Base-by-base conservation (phyloP, 2,888 invertebrate species). In the Limnephilus auricula region DNA sequence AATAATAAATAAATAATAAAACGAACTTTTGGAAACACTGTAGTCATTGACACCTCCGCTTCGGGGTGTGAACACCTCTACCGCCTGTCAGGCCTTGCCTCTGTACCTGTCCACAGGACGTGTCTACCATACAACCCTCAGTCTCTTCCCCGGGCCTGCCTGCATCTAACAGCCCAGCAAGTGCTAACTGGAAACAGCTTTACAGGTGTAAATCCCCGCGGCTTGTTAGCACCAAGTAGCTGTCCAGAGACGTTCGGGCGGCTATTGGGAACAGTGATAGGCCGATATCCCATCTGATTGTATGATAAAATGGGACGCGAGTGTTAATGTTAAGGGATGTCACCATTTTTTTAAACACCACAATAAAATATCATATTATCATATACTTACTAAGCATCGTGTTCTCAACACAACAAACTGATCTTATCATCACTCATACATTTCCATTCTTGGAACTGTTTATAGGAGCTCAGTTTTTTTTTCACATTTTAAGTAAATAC, bases 191-290 rank as follows among this genome's bases (percentile, higher is more conserved):
- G 65, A 0, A 65, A 65, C 65, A 65, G 65, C 65, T 65, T 65
- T 6, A 85, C 91, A 91, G 91, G 91, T 91, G 91, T 91, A 91
- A 91, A 91, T 91, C 65, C 45, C 34, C 40, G n/a, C 65, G 88
- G 50, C 89, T 91, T 91, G 91, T 91, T 91, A 91, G 79, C 65
- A 65, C 32, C 86, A 3, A 31, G 86, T 86, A 45, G 86, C 45
- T n/a, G 86, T n/a, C 45, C 30, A 31, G 32, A 18, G 32, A 65
- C 25, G 65, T 50, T 18, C 25, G 45, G 65, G 45, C 80, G n/a
- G 86, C 30, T 86, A 40, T 50, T 31, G 34, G 25, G 65, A 65
- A 5, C 65, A 65, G 65, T 65, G 65, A 65, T 65, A 65, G 65
- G 86, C 65, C 31, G 86, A 86, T 86, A 82, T 12, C 25, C 34